Evolutionary conservation across 2,113 vertebrate species (phyloP).

Genomic region (Genyomyrus donnyi): DNA sequence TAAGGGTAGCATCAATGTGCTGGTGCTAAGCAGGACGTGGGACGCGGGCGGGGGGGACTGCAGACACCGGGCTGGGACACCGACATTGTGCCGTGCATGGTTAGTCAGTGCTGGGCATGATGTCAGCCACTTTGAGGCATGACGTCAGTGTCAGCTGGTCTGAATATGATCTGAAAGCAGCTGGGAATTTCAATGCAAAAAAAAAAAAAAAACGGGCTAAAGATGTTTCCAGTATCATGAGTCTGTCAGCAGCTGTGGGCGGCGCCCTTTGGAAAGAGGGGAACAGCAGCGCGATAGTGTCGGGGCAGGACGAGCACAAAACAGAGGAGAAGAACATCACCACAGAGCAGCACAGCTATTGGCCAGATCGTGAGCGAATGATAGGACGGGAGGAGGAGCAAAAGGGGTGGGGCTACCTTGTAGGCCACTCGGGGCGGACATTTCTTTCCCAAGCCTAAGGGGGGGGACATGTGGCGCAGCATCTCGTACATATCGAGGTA

Average conservation of each 20-base stretch:
- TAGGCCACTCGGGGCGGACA: constrained; percentile 93
- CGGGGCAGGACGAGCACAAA: background rate
- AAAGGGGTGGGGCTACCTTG: constrained; percentile 78
- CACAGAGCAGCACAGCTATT: background rate
- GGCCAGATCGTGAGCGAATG: constrained; percentile 4
- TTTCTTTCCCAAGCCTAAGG: constrained; percentile 98
- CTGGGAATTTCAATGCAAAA: background rate
- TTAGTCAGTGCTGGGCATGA: too few relatives aligned
- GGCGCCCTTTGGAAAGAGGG: background rate
- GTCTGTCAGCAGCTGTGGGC: background rate
- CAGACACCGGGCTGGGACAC: background rate
- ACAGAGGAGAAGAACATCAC: background rate
- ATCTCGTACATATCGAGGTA: constrained; percentile 98
- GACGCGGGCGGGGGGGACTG: background rate
- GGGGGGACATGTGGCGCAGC: constrained; percentile 98
- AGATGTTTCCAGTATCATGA: background rate
- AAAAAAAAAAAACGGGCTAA: background rate
- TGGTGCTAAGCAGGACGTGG: background rate
- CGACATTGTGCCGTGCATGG: background rate
- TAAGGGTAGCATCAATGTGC: background rate
- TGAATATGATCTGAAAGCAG: background rate
- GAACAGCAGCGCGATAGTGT: background rate
- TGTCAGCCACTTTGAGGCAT: background rate
- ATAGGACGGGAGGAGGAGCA: constrained; percentile 9
- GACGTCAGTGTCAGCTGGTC: background rate